phyloP scores from a whole-genome alignment of 2,888 invertebrate genomes.

The Dicranocentrus wangi region DNA sequence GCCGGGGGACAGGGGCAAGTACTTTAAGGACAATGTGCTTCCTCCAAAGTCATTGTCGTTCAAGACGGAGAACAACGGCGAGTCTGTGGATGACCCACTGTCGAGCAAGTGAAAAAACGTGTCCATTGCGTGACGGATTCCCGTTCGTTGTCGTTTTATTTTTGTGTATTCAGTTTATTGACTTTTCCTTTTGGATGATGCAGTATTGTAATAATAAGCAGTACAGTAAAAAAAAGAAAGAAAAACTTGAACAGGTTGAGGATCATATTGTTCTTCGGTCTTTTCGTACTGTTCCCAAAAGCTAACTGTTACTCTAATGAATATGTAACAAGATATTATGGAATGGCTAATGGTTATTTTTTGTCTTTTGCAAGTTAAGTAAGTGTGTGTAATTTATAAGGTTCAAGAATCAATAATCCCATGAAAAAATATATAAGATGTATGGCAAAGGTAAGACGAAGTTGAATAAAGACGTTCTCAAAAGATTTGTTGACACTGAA shows the following conservation, averaged over 20 bases:
- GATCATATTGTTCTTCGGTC: too few relatives aligned
- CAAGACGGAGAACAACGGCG: slow-evolving; percentile 32
- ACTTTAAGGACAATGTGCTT: slow-evolving; percentile 66
- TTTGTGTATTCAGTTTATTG: slow-evolving; percentile 26
- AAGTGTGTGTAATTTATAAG: slow-evolving; percentile 6
- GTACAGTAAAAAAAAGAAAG: too few relatives aligned
- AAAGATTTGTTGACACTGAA: neutral
- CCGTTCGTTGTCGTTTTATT: slow-evolving; percentile 20
- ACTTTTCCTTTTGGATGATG: slow-evolving; percentile 15
- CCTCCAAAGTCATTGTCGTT: slow-evolving; percentile 37
- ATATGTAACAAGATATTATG: too few relatives aligned
- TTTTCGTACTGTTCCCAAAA: too few relatives aligned
- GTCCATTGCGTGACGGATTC: slow-evolving; percentile 36
- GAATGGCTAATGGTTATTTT: too few relatives aligned
- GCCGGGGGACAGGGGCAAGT: slow-evolving; percentile 59
- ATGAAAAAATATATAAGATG: neutral
- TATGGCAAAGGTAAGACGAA: neutral
- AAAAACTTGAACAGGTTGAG: too few relatives aligned
- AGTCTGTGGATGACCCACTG: slow-evolving; percentile 33
- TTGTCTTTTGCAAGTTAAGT: too few relatives aligned
- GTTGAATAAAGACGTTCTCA: neutral
- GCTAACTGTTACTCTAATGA: too few relatives aligned
- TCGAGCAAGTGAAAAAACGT: slow-evolving; percentile 30
- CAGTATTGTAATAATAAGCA: slow-evolving; percentile 2
- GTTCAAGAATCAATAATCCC: neutral